These are phyloP conservation scores for Sylvietta virens DNA, from an alignment of 2,113 vertebrate genomes.

Conservation along the genomic window DNA sequence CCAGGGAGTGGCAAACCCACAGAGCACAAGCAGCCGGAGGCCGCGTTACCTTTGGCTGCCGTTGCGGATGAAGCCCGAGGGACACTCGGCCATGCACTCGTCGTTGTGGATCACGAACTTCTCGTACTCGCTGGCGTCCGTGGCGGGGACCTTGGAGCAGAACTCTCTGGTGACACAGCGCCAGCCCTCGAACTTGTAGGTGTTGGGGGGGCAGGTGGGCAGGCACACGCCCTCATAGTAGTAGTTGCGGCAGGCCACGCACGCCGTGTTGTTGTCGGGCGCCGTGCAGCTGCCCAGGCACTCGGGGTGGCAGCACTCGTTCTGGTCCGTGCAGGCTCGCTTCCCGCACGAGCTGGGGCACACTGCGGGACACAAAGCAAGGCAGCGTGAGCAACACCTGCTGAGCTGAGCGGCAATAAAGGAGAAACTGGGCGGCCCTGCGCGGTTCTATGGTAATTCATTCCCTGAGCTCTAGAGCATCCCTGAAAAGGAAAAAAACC, in stretches of 20 bases:
- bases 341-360: conserved; percentile 87
- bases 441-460: accelerated
- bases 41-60: conserved; percentile 82
- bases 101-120: conserved; percentile 91
- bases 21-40: accelerated
- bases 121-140: conserved; percentile 74
- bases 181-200: conserved; percentile 96
- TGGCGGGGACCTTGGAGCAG: conserved; percentile 81
- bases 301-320: conserved; percentile 91
- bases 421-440: not conserved
- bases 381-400: not conserved
- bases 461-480: not conserved
- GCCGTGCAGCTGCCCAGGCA: conserved; percentile 90
- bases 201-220: conserved; percentile 83
- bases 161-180: conserved; percentile 90
- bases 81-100: conserved; percentile 91
- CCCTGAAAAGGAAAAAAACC: not conserved
- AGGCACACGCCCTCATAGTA: conserved; percentile 85
- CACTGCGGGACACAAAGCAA: conserved; percentile 72
- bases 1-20: accelerated
- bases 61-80: conserved; percentile 91
- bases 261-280: conserved; percentile 82
- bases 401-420: accelerated
- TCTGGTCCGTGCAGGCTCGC: conserved; percentile 82
- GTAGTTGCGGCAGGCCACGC: conserved; percentile 91